phyloP scores from a whole-genome alignment of 1,140 invertebrate genomes.

The Drosophila triauraria region DNA sequence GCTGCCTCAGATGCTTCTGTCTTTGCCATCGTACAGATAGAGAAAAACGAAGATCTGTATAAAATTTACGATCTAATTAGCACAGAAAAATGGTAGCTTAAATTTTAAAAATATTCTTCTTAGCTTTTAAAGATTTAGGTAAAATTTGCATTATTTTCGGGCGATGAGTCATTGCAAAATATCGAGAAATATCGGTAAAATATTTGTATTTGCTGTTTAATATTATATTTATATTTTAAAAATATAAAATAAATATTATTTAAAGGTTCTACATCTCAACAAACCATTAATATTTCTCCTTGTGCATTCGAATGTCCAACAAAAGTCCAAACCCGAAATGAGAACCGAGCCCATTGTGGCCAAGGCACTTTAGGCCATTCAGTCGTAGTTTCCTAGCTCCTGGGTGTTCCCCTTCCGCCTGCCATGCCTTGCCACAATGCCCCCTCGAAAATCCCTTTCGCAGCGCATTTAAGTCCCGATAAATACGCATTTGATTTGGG shows the following conservation, averaged over 20 bases:
- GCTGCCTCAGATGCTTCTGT: constrained; percentile 16
- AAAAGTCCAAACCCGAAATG: constrained; percentile 6
- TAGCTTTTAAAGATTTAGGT: too few relatives aligned
- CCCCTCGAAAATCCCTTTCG: constrained; percentile 14
- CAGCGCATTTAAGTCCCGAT: constrained; percentile 69
- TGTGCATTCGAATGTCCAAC: constrained; percentile 12
- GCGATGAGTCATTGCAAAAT: too few relatives aligned
- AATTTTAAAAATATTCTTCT: too few relatives aligned
- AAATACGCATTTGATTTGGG: constrained; percentile 75
- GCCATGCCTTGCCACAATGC: neutral
- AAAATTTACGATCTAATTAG: too few relatives aligned
- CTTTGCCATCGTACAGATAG: neutral
- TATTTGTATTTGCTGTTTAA: too few relatives aligned
- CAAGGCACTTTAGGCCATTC: constrained; percentile 73
- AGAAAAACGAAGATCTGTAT: neutral
- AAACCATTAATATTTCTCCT: neutral
- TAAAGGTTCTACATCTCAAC: too few relatives aligned
- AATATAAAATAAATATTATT: too few relatives aligned
- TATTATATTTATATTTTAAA: too few relatives aligned
- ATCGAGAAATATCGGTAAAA: too few relatives aligned
- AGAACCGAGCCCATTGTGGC: constrained; percentile 66
- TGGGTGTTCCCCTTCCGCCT: constrained; percentile 50
- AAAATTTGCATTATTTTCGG: too few relatives aligned
- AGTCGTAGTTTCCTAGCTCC: constrained; percentile 26
- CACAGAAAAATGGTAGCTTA: too few relatives aligned